A percentile compares a stretch with the other conserved stretches of the same genome.
These are phyloP conservation scores for Tricholaema leucomelas DNA, from an alignment of 2,113 vertebrate genomes.

Conservation along the genomic window DNA sequence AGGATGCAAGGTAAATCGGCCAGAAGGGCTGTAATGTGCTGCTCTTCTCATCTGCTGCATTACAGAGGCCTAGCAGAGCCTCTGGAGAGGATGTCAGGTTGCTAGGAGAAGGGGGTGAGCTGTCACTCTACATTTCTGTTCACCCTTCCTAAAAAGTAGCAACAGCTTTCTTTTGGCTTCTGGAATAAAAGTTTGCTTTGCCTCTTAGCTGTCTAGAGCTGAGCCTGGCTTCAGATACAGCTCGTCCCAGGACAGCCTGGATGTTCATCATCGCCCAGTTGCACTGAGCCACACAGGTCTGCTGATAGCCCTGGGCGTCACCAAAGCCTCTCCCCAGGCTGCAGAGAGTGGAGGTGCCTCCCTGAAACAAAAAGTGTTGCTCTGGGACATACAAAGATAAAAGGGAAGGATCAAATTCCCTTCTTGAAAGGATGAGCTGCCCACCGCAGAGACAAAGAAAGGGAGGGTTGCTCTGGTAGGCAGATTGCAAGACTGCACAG, in stretches of 20 bases:
- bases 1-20: not conserved
- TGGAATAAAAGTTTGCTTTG: not conserved
- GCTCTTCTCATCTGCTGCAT: not conserved
- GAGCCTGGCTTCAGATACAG: not conserved
- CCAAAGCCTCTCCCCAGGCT: not conserved
- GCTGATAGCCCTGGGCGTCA: not conserved
- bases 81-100: not conserved
- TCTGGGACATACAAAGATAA: not conserved
- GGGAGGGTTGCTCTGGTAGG: not conserved
- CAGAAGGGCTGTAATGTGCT: not conserved
- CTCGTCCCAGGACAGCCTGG: not conserved
- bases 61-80: not conserved
- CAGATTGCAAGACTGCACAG: not conserved
- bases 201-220: not conserved
- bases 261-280: not conserved
- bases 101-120: not conserved
- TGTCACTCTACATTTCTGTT: not conserved
- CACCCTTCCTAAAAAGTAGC: not conserved
- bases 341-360: not conserved
- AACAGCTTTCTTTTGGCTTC: not conserved
- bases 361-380: not conserved
- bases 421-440: not conserved
- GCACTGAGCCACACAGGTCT: not conserved
- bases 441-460: not conserved
- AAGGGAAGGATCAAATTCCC: not conserved